A percentile compares a stretch with the other conserved stretches of the same genome.
phyloP scores from a whole-genome alignment of 1,140 invertebrate species.

The Neelides sp. region DNA sequence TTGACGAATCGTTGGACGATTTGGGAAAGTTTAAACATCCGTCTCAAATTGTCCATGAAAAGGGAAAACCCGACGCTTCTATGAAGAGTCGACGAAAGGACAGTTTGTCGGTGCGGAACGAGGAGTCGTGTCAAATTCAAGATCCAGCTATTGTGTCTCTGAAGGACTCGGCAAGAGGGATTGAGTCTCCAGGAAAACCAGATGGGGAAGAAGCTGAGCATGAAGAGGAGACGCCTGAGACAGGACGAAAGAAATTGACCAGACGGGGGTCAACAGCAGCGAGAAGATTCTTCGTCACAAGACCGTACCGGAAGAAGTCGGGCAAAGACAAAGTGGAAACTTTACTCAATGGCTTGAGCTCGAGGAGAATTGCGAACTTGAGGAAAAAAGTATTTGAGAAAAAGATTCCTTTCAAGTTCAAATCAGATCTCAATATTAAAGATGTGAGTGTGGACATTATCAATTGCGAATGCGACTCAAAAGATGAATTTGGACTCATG shows the following conservation, averaged over 20 bases:
- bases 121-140: neutral
- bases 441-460: slow-evolving; percentile 55
- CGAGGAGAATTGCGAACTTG: slow-evolving; percentile 3
- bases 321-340: neutral
- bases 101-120: neutral
- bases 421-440: slow-evolving; percentile 35
- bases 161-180: too few relatives aligned
- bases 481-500: slow-evolving; percentile 86
- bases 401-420: neutral
- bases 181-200: too few relatives aligned
- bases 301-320: too few relatives aligned
- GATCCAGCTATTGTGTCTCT: neutral
- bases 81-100: neutral
- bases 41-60: neutral
- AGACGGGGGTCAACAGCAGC: too few relatives aligned
- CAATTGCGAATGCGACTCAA: slow-evolving; percentile 66
- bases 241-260: too few relatives aligned
- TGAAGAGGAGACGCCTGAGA: too few relatives aligned
- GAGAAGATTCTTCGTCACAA: too few relatives aligned
- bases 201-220: too few relatives aligned
- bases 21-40: neutral
- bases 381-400: neutral
- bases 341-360: slow-evolving; percentile 3
- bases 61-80: neutral
- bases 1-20: neutral